Percentiles rank a stretch among this genome's conserved stretches.
Conservation (phyloP, 2,113 vertebrate genomes). For the Xiphophorus hellerii region DNA sequence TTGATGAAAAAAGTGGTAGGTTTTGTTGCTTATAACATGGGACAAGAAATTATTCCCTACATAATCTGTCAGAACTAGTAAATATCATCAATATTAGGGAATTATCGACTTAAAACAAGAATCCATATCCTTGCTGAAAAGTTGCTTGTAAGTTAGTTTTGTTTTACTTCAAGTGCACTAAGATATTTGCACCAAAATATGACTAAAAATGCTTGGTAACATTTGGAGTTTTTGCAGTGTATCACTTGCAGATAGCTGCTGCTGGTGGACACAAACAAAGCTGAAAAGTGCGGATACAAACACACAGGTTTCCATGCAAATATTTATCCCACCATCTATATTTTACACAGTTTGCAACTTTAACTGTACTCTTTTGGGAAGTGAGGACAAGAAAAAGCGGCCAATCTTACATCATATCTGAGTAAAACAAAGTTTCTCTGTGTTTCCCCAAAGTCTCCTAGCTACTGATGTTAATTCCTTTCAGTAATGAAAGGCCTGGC, state of each 20-base stretch:
- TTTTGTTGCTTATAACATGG: too few relatives aligned
- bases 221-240: too few relatives aligned
- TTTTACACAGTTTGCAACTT: background rate
- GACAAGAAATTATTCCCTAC: too few relatives aligned
- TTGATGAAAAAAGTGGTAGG: too few relatives aligned
- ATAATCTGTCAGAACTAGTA: too few relatives aligned
- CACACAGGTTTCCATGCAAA: background rate
- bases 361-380: background rate
- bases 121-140: too few relatives aligned
- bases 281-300: background rate
- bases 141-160: too few relatives aligned
- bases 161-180: too few relatives aligned
- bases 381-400: slow-evolving; percentile 1
- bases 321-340: background rate
- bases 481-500: slow-evolving; percentile 60
- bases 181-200: too few relatives aligned
- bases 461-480: slow-evolving; percentile 67
- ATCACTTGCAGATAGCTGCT: background rate
- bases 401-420: slow-evolving; percentile 20
- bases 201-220: too few relatives aligned
- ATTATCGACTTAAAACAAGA: too few relatives aligned
- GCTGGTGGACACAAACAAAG: background rate
- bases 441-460: slow-evolving; percentile 50
- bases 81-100: background rate
- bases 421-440: slow-evolving; percentile 53